Evolutionary conservation across 2,797 vertebrate genomes (phyloP).

Genomic region (Chelonia mydas): DNA sequence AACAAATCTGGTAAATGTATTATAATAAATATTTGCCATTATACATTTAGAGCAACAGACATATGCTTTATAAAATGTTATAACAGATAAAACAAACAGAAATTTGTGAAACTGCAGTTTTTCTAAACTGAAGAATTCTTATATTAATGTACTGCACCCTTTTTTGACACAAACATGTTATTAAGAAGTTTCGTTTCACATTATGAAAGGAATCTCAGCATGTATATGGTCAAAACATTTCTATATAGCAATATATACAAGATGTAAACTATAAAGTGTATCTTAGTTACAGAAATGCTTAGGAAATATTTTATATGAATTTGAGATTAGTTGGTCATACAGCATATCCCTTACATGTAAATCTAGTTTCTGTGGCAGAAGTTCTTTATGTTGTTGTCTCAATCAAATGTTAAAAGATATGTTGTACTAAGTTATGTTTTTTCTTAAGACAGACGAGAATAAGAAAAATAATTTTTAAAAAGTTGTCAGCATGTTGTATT

Average conservation of each 20-base stretch:
- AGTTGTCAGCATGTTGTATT: slow-evolving; percentile 75
- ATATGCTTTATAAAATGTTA: not conserved
- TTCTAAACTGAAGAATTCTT: not conserved
- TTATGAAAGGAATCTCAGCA: slow-evolving; percentile 1
- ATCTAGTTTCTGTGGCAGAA: not conserved
- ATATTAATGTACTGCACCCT: not conserved
- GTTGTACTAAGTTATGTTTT: not conserved
- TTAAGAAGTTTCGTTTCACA: slow-evolving; percentile 4
- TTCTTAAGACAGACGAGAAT: not conserved
- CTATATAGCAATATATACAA: slow-evolving; percentile 3
- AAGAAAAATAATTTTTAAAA: slow-evolving; percentile 35
- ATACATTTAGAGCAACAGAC: not conserved
- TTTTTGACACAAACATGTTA: slow-evolving; percentile 18
- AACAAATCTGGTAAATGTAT: slow-evolving; percentile 5
- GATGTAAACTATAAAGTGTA: not conserved
- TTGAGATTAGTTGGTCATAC: not conserved
- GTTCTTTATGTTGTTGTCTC: slow-evolving; percentile 13
- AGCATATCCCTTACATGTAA: not conserved
- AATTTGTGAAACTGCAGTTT: slow-evolving; percentile 21
- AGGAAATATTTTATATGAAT: not conserved
- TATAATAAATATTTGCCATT: not conserved
- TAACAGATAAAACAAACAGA: not conserved
- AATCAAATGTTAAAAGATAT: not conserved
- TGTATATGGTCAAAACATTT: not conserved
- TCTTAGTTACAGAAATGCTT: not conserved